Evolutionary conservation across 92 coral and sea anemone genomes (phyloP), one percentile per base, ranked within the genome.

Genomic region (Diadumene lineata): DNA sequence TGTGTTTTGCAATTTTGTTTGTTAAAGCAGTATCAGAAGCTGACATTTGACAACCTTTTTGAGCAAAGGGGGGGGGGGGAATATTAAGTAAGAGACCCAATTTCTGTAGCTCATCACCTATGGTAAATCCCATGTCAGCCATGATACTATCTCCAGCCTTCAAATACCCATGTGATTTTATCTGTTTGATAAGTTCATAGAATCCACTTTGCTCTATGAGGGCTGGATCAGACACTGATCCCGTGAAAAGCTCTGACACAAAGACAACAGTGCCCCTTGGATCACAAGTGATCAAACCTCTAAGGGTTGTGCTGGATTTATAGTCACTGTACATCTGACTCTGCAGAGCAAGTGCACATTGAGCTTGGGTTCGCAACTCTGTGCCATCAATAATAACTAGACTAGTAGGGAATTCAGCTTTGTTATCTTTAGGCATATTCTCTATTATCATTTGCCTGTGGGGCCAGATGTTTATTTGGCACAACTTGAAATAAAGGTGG

Each of bases 241-340:
- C 86, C 75, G 86, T 82, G 63, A 82, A 82, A 15, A 82, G 61
- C 44, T 82, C 82, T 17, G 86, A 75, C 19, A 75, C 82, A 82
- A 82, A 82, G 24, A 75, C 31, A 23, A 82, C 44, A 65, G 86
- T 2, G 60, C 86, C 82, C 32, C 71, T 76, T n/a, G 76, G 82
- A 51, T 82, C 86, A 82, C 86, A 82, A 48, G 81, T 82, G 24
- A 82, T 68, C 50, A 82, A 56, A 24, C 64, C 53, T 46, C 75
- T 82, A 19, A 82, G 75, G 21, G 83, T 79, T 56, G 83, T 79
- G 48, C 83, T 79, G 28, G 70, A 79, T 60, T 79, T 79, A 58
- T 79, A 79, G 32, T 79, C 83, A 69, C 83, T 79, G 70, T 58
- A 79, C 56, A 79, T 15, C 51, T 79, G 83, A 58, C 83, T 79